These are phyloP conservation scores for Glandiceps talaboti DNA, from an alignment of 53 echinoderm and acorn worm genomes.

Conservation along the genomic window DNA sequence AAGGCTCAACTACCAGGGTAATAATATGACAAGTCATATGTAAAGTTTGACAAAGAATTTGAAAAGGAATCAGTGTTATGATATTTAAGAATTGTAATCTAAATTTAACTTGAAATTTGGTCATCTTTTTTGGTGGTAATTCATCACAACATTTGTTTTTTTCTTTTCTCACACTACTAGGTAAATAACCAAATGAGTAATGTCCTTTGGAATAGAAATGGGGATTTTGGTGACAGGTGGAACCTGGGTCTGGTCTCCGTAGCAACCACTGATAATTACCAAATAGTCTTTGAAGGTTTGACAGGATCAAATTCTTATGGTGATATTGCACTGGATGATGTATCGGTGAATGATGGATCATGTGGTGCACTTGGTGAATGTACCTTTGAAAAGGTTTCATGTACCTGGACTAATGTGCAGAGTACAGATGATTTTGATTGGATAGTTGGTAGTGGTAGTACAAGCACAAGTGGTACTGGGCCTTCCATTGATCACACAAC, in stretches of 20 bases:
- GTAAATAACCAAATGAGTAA: background rate
- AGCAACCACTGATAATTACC: slow-evolving; percentile 6
- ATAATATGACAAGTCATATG: too few species aligned
- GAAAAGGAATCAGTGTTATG: too few species aligned
- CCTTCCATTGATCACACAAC: background rate
- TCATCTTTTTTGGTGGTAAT: too few species aligned
- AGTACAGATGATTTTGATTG: background rate
- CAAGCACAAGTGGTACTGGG: background rate
- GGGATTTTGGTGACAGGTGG: slow-evolving; percentile 33
- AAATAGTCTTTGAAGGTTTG: slow-evolving; percentile 8
- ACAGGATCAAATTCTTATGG: slow-evolving; percentile 5
- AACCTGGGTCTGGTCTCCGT: slow-evolving; percentile 15
- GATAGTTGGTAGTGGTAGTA: background rate
- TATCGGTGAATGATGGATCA: slow-evolving; percentile 7
- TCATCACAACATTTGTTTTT: too few species aligned
- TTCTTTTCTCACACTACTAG: too few species aligned
- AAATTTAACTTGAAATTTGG: too few species aligned
- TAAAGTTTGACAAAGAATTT: too few species aligned
- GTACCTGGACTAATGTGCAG: slow-evolving; percentile 34
- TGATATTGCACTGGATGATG: slow-evolving; percentile 24
- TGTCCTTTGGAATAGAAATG: slow-evolving; percentile 24
- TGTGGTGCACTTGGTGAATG: background rate
- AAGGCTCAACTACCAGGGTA: too few species aligned
- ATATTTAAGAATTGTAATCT: too few species aligned
- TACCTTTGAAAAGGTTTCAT: slow-evolving; percentile 60